Conservation (phyloP, 2,797 vertebrate species). For the Iguana delicatissima region DNA sequence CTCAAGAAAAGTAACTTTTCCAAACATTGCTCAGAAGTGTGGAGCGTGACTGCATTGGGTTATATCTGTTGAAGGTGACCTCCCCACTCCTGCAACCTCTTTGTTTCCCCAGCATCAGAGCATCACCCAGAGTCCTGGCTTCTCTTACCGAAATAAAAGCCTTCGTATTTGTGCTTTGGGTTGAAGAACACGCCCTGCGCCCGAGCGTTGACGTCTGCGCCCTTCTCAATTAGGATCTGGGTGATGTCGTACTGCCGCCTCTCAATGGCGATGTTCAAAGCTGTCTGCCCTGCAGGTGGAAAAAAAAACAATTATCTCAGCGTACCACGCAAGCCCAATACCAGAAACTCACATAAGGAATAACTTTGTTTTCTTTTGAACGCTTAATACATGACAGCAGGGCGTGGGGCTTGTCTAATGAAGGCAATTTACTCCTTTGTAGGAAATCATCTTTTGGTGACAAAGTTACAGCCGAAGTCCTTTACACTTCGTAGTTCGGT, state of each 20-base stretch:
- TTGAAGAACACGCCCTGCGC: constrained; percentile 85
- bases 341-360: not conserved
- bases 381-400: not conserved
- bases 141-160: constrained; percentile 86
- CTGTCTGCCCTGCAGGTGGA: constrained; percentile 79
- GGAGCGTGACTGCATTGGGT: not conserved
- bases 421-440: not conserved
- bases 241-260: constrained; percentile 82
- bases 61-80: not conserved
- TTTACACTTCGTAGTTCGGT: not conserved
- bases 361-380: not conserved
- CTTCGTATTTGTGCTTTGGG: constrained; percentile 81
- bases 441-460: not conserved
- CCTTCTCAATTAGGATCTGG: constrained; percentile 79
- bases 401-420: not conserved
- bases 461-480: not conserved
- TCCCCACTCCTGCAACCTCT: no score
- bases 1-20: not conserved
- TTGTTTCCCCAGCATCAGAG: not conserved
- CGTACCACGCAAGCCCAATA: not conserved
- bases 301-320: not conserved
- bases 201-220: constrained; percentile 82
- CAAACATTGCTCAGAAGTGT: not conserved
- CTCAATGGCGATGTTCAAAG: constrained; percentile 85
- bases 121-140: not conserved